Conservation (phyloP, 2,888 invertebrate species). For the Crossocerus cetratus region DNA sequence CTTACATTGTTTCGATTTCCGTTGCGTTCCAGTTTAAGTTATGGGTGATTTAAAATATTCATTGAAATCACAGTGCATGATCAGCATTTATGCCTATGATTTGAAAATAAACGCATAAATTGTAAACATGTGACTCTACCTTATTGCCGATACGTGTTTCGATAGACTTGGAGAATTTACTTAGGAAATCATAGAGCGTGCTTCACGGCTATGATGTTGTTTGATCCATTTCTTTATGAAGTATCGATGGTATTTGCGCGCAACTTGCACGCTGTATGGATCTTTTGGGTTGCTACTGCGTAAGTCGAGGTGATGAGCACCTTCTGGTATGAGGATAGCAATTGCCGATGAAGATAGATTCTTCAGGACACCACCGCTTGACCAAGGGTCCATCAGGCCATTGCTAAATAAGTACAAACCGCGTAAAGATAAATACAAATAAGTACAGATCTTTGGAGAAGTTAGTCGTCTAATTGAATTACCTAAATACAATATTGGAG, state of each 20-base stretch:
- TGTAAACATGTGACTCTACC: constrained; percentile 10
- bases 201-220: constrained; percentile 23
- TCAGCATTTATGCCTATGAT: constrained; percentile 56
- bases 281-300: constrained; percentile 82
- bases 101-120: constrained; percentile 42
- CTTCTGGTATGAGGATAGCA: constrained; percentile 87
- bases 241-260: constrained; percentile 81
- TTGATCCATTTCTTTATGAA: constrained; percentile 82
- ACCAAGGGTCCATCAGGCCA: constrained; percentile 92
- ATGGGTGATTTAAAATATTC: constrained; percentile 30
- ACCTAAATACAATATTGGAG: constrained; percentile 84
- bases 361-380: constrained; percentile 88
- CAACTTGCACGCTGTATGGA: constrained; percentile 82
- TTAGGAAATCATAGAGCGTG: too few relatives aligned
- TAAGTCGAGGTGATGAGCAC: constrained; percentile 92
- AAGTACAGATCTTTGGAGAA: too few relatives aligned
- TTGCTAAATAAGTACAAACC: constrained; percentile 80
- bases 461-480: constrained; percentile 5
- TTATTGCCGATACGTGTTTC: not conserved
- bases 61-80: constrained; percentile 36
- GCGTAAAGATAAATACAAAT: not conserved
- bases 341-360: constrained; percentile 83
- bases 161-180: not conserved
- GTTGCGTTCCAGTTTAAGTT: constrained; percentile 20
- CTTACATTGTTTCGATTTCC: constrained; percentile 46